These are phyloP conservation scores for Ecliptopera silaceata DNA, from an alignment of 2,888 invertebrate genomes.

Conservation along the genomic window DNA sequence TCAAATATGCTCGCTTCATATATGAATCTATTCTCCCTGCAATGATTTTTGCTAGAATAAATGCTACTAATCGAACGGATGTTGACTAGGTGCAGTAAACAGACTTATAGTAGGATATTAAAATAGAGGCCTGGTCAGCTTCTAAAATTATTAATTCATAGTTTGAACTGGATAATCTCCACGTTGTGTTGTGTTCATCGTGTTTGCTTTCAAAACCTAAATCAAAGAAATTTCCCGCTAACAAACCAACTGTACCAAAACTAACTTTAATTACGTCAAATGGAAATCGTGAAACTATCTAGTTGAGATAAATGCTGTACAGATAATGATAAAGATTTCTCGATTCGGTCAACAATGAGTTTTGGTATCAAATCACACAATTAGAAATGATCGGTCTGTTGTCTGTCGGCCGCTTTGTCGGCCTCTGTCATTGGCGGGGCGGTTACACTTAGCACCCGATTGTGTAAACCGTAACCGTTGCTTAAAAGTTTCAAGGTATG, in stretches of 20 bases:
- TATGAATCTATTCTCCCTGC: too few relatives aligned
- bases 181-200: too few relatives aligned
- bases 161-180: too few relatives aligned
- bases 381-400: slow-evolving; percentile 77
- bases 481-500: neutral
- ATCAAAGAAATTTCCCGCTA: slow-evolving; percentile 22
- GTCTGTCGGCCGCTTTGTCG: slow-evolving; percentile 64
- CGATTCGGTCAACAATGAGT: slow-evolving; percentile 73
- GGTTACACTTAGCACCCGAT: slow-evolving; percentile 43
- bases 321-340: slow-evolving; percentile 67
- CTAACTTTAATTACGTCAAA: slow-evolving; percentile 19
- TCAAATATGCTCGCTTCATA: too few relatives aligned
- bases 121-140: too few relatives aligned
- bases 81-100: too few relatives aligned
- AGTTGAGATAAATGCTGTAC: slow-evolving; percentile 24
- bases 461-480: neutral
- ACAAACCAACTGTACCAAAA: slow-evolving; percentile 19
- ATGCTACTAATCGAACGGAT: too few relatives aligned
- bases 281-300: slow-evolving; percentile 28
- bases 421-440: slow-evolving; percentile 62
- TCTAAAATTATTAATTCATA: too few relatives aligned
- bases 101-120: too few relatives aligned
- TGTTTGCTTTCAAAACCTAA: neutral
- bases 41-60: too few relatives aligned
- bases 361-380: slow-evolving; percentile 82